Conservation (phyloP, 2,888 invertebrate genomes). For the Melanotus villosus region DNA sequence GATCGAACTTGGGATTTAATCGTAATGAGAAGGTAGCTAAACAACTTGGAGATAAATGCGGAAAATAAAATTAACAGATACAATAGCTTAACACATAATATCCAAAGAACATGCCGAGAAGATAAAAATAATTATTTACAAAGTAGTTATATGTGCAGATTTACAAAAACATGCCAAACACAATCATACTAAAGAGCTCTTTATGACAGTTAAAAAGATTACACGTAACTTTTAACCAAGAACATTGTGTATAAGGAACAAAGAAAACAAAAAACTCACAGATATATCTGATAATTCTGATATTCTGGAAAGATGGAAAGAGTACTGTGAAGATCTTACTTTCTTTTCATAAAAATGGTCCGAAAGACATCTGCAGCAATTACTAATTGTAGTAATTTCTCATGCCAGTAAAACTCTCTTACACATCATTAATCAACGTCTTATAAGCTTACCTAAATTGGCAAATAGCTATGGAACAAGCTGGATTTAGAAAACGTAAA, state of each 20-base stretch:
- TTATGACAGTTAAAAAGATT: slow-evolving; percentile 20
- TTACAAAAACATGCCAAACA: slow-evolving; percentile 12
- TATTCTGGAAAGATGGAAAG: slow-evolving; percentile 25
- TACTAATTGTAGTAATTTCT: slow-evolving; percentile 18
- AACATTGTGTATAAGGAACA: slow-evolving; percentile 17
- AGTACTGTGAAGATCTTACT: slow-evolving; percentile 29
- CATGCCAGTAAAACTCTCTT: slow-evolving; percentile 27
- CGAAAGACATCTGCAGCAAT: slow-evolving; percentile 4
- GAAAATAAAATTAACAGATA: too few species aligned
- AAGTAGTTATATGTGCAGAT: neutral
- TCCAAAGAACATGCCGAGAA: neutral
- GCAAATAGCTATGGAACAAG: slow-evolving; percentile 21
- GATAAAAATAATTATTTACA: slow-evolving; percentile 4
- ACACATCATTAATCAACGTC: too few species aligned
- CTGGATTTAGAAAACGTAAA: slow-evolving; percentile 27
- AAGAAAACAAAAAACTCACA: slow-evolving; percentile 19
- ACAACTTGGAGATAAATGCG: too few species aligned
- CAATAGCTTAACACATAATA: slow-evolving; percentile 1
- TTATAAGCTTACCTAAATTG: too few species aligned
- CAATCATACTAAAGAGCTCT: slow-evolving; percentile 23
- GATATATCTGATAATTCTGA: slow-evolving; percentile 10
- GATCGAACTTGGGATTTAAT: neutral
- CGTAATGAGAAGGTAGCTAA: neutral
- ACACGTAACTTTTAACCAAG: slow-evolving; percentile 3
- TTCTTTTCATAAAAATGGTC: neutral